Base-by-base conservation (phyloP, 2,888 invertebrate species). In the Liopterus haemorrhoidalis region DNA sequence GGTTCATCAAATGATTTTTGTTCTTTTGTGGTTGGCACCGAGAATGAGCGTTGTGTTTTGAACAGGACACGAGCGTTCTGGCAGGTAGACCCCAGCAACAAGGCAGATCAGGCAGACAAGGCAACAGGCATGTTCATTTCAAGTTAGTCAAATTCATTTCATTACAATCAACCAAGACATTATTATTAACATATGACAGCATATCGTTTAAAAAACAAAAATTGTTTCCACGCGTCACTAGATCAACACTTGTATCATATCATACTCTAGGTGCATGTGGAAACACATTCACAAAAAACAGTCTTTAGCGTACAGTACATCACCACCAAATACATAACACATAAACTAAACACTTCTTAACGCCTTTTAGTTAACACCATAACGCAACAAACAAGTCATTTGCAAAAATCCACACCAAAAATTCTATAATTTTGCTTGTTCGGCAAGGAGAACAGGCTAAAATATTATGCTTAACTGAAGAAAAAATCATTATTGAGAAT, bases 11-110 rank as follows among this genome's bases (percentile, higher is more conserved):
- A 60, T 44, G 68, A 32, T 71, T 75, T 62, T 69, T 80, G 62
- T 67, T 85, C 86, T 75, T 90, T 90, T 49, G 90, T 84, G 27
- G 89, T 88, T 52, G 92, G 92, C 70, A 92, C 88, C 62, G 91
- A 92, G 70, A 90, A 89, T 57, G 91, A 91, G 63, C 92, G 79
- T 75, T 90, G 90, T 57, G 89, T 89, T 75, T 90, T 90, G 72
- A 89, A 89, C 72, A 85, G 81, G 75, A 86, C 82, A 74, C 82
- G 76, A 70, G 80, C 79, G 66, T 76, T 70, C 74, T 74, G 59
- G 56, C 59, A 58, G 60, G 59, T 62, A 60, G 58, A 61, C 60
- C 62, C 60, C 63, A 59, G 60, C 57, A 59, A 59, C 22, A 58
- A 63, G 62, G 58, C 60, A 61, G 58, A 46, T 52, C 53, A 53